These are phyloP conservation scores for Hippocampus comes DNA, from an alignment of 2,113 vertebrate species.

Conservation along the genomic window DNA sequence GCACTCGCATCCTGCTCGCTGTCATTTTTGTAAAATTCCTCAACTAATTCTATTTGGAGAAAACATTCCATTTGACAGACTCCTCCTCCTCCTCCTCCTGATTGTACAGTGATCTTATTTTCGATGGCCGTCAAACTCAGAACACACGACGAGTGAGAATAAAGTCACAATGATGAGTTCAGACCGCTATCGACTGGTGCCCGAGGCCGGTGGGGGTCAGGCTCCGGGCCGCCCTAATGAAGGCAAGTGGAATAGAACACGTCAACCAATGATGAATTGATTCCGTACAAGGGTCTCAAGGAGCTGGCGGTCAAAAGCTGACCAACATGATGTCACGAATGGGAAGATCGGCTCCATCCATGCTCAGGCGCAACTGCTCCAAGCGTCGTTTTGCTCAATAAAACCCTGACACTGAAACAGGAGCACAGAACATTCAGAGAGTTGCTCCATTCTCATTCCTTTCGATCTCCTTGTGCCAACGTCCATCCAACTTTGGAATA, in stretches of 20 bases:
- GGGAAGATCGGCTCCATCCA: not conserved
- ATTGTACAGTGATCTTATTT: not conserved
- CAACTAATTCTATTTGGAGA: not conserved
- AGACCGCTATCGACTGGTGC: too few species aligned
- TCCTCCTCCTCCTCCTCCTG: not conserved
- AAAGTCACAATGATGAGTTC: too few species aligned
- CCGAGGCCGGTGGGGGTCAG: too few species aligned
- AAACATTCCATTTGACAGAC: not conserved
- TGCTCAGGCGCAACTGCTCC: not conserved
- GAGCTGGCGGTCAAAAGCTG: not conserved
- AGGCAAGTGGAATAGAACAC: too few species aligned
- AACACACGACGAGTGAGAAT: too few species aligned
- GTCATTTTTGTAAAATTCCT: not conserved
- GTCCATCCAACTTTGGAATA: not conserved
- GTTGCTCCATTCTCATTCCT: not conserved
- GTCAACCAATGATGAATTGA: too few species aligned
- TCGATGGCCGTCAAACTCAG: too few species aligned
- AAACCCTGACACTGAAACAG: not conserved
- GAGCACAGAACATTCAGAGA: not conserved
- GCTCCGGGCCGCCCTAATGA: too few species aligned
- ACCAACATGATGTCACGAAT: not conserved
- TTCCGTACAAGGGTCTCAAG: not conserved
- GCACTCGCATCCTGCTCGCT: not conserved
- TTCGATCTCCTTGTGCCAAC: not conserved
- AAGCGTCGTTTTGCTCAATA: not conserved